These are phyloP conservation scores for Macrotus californicus DNA, from an alignment of 2,113 vertebrate species.

Conservation along the genomic window DNA sequence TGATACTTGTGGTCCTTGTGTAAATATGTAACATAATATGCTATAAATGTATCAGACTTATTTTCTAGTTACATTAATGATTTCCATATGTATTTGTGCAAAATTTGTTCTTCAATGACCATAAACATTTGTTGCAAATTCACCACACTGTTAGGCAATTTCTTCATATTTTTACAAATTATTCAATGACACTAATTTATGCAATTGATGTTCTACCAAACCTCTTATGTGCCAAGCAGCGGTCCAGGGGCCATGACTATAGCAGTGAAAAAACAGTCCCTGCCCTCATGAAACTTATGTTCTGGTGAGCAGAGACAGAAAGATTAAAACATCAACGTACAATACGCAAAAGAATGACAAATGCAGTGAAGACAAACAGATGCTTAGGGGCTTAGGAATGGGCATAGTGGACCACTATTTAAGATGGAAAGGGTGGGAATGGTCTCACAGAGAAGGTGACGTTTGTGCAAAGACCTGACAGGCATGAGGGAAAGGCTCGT, in stretches of 20 bases:
- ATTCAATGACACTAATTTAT: not conserved
- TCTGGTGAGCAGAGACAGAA: not conserved
- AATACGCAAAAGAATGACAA: not conserved
- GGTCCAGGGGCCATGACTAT: not conserved
- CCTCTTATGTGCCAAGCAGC: not conserved
- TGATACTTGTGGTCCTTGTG: not conserved
- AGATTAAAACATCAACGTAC: not conserved
- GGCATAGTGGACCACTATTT: not conserved
- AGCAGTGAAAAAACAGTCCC: not conserved
- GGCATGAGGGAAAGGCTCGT: not conserved
- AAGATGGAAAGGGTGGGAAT: not conserved
- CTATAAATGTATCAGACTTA: not conserved
- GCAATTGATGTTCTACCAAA: not conserved
- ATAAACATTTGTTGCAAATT: constrained; percentile 1
- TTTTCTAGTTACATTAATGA: not conserved
- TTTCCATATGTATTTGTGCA: not conserved
- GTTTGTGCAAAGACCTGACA: not conserved
- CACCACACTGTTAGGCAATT: not conserved
- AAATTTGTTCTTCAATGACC: constrained; percentile 27
- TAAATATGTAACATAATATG: constrained; percentile 16
- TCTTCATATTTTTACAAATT: not conserved
- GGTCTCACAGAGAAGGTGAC: not conserved
- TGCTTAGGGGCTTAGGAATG: not conserved
- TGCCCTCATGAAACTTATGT: not conserved
- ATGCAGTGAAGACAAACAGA: not conserved